Evolutionary conservation across 2,888 invertebrate species (phyloP).

Genomic region (Hypercompe scribonia): DNA sequence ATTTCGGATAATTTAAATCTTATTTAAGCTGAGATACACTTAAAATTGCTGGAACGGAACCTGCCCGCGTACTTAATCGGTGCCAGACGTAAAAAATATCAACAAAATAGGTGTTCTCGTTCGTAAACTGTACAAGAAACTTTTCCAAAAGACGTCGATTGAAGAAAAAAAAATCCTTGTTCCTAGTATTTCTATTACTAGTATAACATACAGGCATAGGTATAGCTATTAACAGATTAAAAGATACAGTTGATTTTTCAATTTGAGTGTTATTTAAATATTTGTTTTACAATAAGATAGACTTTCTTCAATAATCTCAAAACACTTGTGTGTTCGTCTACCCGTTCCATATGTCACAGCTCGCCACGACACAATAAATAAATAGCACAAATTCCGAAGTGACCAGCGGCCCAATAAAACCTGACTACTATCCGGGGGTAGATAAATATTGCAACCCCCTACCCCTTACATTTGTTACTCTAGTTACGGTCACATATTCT

Average conservation of each 20-base stretch:
- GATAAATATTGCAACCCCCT: constrained; percentile 75
- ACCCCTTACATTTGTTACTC: constrained; percentile 56
- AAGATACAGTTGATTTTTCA: no score
- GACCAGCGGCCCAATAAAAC: constrained; percentile 84
- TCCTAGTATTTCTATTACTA: no score
- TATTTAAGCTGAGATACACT: no score
- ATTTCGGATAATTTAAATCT: neutral
- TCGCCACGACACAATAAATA: constrained; percentile 81
- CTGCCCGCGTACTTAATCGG: neutral
- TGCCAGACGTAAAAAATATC: neutral
- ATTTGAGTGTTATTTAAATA: no score
- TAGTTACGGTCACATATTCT: constrained; percentile 49
- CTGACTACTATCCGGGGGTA: constrained; percentile 69
- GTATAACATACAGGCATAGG: no score
- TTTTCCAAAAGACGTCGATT: neutral
- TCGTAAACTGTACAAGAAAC: neutral
- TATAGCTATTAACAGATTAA: no score
- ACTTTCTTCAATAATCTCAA: neutral
- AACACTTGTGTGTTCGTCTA: constrained; percentile 58
- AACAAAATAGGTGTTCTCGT: neutral
- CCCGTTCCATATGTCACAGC: constrained; percentile 78
- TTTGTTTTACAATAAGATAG: neutral
- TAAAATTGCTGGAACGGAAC: neutral
- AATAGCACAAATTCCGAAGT: constrained; percentile 85
- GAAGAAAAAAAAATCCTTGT: neutral